These are phyloP conservation scores for Toxotes lorentzi DNA, from an alignment of 2,797 vertebrate species.

Conservation along the genomic window DNA sequence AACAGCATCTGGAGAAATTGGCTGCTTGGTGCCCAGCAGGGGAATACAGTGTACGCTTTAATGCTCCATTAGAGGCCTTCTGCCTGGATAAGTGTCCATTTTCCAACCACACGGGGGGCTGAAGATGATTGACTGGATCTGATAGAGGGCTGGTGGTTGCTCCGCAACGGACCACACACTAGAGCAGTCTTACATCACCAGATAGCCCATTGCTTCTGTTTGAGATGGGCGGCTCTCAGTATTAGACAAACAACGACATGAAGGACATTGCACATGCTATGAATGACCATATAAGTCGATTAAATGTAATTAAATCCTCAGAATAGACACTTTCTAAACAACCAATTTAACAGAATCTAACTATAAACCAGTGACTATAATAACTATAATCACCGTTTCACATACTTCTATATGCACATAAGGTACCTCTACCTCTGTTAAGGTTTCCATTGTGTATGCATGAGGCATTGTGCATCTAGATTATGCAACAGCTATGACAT, in stretches of 20 bases:
- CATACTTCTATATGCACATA: rapidly evolving
- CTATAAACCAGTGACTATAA: not conserved
- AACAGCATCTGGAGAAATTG: constrained; percentile 55
- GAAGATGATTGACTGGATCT: constrained; percentile 67
- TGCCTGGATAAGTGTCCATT: constrained; percentile 78
- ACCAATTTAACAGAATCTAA: not conserved
- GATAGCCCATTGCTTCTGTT: constrained; percentile 41
- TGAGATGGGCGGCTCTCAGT: constrained; percentile 39
- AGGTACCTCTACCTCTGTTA: not conserved
- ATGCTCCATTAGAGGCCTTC: constrained; percentile 83
- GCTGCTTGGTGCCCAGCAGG: constrained; percentile 60
- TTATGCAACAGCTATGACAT: constrained; percentile 40
- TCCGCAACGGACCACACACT: constrained; percentile 53
- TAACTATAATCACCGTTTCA: too few species aligned
- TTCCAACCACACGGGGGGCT: constrained; percentile 63
- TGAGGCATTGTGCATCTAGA: constrained; percentile 18
- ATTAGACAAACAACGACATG: constrained; percentile 40
- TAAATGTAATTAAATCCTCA: not conserved
- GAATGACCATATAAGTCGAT: not conserved
- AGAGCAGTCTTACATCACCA: constrained; percentile 66
- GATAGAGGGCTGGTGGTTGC: constrained; percentile 66
- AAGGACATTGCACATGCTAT: constrained; percentile 2
- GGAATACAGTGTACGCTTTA: constrained; percentile 68
- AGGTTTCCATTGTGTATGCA: constrained; percentile 4
- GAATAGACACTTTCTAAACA: not conserved